These are phyloP conservation scores for Agapornis canus DNA, from an alignment of 2,797 vertebrate genomes.

Conservation along the genomic window DNA sequence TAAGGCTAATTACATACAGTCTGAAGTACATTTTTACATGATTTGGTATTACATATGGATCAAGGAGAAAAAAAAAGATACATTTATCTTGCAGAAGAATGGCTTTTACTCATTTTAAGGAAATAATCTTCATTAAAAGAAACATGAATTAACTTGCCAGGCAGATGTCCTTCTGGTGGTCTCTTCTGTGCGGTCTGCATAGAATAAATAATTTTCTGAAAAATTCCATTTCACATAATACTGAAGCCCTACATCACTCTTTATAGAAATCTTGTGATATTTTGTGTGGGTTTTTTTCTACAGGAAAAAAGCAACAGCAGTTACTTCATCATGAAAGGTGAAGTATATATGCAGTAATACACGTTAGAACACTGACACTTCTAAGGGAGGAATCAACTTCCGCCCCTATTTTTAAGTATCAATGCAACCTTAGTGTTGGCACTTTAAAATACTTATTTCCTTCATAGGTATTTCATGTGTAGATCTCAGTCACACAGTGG, in stretches of 20 bases:
- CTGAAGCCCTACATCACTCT: constrained; percentile 6
- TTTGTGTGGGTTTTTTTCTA: neutral
- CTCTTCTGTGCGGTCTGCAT: neutral
- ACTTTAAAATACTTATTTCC: constrained; percentile 78
- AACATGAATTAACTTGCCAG: constrained; percentile 15
- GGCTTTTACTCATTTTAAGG: neutral
- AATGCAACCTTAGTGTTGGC: constrained; percentile 57
- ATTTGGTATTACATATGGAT: neutral
- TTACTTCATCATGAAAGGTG: constrained; percentile 55
- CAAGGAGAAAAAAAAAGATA: neutral
- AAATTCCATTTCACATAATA: neutral
- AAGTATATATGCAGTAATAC: neutral
- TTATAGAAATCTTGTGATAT: constrained; percentile 49
- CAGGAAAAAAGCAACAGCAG: constrained; percentile 11
- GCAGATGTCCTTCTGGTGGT: neutral
- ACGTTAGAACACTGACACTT: constrained; percentile 53
- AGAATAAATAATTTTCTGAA: constrained; percentile 21
- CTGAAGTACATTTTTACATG: neutral
- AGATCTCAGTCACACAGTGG: constrained; percentile 50
- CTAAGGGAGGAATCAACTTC: constrained; percentile 60
- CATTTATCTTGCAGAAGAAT: neutral
- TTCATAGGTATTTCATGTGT: constrained; percentile 76
- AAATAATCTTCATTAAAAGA: constrained; percentile 44
- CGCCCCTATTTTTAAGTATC: constrained; percentile 74
- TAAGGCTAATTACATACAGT: neutral